Conservation (phyloP, 1,140 invertebrate species). For the Hylaeus volcanicus region DNA sequence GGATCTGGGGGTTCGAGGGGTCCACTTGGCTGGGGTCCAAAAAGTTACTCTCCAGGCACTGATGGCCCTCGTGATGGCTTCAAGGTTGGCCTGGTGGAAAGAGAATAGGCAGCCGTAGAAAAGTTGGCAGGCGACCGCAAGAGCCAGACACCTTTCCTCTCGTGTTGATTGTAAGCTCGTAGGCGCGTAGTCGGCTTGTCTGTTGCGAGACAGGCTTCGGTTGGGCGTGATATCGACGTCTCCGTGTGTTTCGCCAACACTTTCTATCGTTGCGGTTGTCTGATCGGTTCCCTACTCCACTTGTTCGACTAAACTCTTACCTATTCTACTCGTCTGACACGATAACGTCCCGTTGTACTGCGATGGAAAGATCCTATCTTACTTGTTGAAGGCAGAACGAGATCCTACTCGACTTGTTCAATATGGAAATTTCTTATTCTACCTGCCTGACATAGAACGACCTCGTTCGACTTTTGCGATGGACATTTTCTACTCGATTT, state of each 20-base stretch:
- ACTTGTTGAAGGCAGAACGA: no score
- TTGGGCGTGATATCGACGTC: conserved; percentile 18
- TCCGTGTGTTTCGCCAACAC: not conserved
- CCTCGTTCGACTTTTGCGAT: not conserved
- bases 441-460: not conserved
- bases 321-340: not conserved
- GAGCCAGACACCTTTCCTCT: conserved; percentile 1
- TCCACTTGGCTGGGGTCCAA: conserved; percentile 13
- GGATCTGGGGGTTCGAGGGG: not conserved
- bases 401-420: not conserved
- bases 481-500: no score
- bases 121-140: conserved; percentile 34
- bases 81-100: conserved; percentile 13
- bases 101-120: conserved; percentile 28
- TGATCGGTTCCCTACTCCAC: not conserved
- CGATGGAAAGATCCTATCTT: no score
- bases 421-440: not conserved
- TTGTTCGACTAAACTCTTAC: not conserved
- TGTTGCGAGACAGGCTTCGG: conserved; percentile 1
- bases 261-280: not conserved
- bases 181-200: conserved; percentile 10
- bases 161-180: conserved; percentile 16
- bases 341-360: no score
- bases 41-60: not conserved
- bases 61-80: conserved; percentile 15